phyloP scores from a whole-genome alignment of 2,113 vertebrate genomes.

The Melospiza georgiana region DNA sequence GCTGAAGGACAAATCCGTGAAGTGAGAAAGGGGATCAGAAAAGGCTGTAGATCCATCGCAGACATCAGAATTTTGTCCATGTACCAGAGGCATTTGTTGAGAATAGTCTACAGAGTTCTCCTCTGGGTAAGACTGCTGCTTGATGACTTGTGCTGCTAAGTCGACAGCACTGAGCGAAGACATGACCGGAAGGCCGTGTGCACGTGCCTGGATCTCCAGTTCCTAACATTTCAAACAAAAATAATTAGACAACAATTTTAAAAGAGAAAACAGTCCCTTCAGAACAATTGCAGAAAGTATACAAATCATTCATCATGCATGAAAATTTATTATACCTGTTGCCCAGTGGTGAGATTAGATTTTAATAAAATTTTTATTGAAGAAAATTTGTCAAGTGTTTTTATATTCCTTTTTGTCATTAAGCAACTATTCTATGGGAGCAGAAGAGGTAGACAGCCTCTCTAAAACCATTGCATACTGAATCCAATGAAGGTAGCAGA shows the following conservation, averaged over 20 bases:
- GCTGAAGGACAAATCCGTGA: slow-evolving; percentile 95
- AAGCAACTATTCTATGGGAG: not conserved
- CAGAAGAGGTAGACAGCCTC: not conserved
- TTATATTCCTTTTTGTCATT: not conserved
- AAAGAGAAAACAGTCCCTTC: not conserved
- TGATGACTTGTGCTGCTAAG: slow-evolving; percentile 82
- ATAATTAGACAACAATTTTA: not conserved
- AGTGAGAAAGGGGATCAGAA: slow-evolving; percentile 95
- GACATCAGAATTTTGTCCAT: slow-evolving; percentile 71
- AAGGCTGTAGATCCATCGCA: slow-evolving; percentile 81
- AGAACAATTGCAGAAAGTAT: not conserved
- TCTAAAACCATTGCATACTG: not conserved
- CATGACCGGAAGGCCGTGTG: slow-evolving; percentile 88
- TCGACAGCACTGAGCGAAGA: slow-evolving; percentile 78
- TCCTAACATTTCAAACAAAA: slow-evolving; percentile 79
- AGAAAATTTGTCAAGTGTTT: not conserved
- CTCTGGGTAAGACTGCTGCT: slow-evolving; percentile 82
- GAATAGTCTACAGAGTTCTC: slow-evolving; percentile 83
- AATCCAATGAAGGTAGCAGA: not conserved
- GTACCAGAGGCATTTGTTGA: slow-evolving; percentile 73
- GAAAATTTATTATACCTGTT: not conserved
- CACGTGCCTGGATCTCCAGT: slow-evolving; percentile 93
- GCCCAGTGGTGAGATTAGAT: not conserved
- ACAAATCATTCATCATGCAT: fast-evolving
- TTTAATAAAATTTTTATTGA: not conserved